Conservation (phyloP, 92 coral and sea anemone genomes). For the Phenganax subtilis region DNA sequence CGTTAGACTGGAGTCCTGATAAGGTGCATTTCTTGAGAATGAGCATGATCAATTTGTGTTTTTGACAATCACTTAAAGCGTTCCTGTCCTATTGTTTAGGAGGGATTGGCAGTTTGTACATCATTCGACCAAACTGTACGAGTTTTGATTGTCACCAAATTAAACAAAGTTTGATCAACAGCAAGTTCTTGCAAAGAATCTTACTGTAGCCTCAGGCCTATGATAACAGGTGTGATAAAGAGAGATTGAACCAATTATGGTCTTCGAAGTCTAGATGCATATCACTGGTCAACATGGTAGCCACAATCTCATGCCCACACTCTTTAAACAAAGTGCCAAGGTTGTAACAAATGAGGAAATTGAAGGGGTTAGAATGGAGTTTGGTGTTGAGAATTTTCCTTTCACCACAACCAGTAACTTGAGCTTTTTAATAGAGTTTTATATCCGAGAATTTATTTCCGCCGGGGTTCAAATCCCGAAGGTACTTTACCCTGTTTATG, state of each 20-base stretch:
- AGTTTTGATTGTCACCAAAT: constrained; percentile 81
- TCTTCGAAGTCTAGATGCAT: no score
- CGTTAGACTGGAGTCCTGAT: constrained; percentile 99
- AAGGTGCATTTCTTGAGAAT: constrained; percentile 56
- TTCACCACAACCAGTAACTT: no score
- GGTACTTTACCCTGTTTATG: no score
- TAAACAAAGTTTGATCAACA: constrained; percentile 49
- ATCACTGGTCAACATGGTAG: no score
- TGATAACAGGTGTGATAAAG: not conserved
- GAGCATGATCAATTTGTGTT: not conserved
- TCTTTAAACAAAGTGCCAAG: no score
- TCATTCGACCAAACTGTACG: constrained; percentile 92
- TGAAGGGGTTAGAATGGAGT: no score
- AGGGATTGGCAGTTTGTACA: constrained; percentile 93
- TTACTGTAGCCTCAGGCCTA: not conserved
- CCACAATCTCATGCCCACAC: no score
- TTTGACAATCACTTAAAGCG: not conserved
- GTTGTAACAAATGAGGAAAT: no score
- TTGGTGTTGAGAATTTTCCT: no score
- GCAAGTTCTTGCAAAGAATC: not conserved
- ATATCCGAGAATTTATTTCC: no score
- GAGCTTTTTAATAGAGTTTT: no score
- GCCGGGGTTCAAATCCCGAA: not conserved
- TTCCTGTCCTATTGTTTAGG: constrained; percentile 48
- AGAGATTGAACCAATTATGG: not conserved